Percentiles rank a stretch among this genome's conserved stretches.
Evolutionary conservation across 1,140 invertebrate genomes (phyloP).

Genomic region (Drosophila prosaltans): DNA sequence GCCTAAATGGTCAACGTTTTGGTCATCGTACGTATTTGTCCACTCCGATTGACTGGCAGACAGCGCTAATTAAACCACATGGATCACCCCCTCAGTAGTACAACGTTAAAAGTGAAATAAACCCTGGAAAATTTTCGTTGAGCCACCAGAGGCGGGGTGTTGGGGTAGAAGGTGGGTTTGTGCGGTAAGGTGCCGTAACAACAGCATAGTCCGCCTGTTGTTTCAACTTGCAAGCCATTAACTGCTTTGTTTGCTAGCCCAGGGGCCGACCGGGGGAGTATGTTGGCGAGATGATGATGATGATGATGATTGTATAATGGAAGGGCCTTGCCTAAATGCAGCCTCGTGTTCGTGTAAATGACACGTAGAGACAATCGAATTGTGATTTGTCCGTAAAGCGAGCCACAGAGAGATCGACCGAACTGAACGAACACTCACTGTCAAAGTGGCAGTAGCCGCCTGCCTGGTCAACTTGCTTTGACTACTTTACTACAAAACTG

Average conservation of each 20-base stretch:
- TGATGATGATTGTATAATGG: constrained; percentile 70
- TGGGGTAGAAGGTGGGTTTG: background rate
- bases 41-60: constrained; percentile 66
- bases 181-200: no score
- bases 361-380: constrained; percentile 78
- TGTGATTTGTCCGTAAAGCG: constrained; percentile 62
- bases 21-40: constrained; percentile 61
- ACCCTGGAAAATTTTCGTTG: constrained; percentile 51
- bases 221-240: constrained; percentile 67
- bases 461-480: constrained; percentile 21
- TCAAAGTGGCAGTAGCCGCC: constrained; percentile 55
- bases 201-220: constrained; percentile 16
- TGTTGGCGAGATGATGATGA: constrained; percentile 1
- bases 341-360: constrained; percentile 66
- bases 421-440: constrained; percentile 39
- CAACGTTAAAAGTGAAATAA: constrained; percentile 65
- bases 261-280: background rate
- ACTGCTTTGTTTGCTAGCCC: constrained; percentile 60
- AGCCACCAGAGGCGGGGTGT: constrained; percentile 1
- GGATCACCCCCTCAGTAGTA: constrained; percentile 7
- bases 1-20: constrained; percentile 63
- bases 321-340: constrained; percentile 59
- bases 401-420: background rate
- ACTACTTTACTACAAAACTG: constrained; percentile 32
- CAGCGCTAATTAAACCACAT: constrained; percentile 76